Evolutionary conservation across 2,113 vertebrate species (phyloP).

Genomic region (Poicephalus meyeri): DNA sequence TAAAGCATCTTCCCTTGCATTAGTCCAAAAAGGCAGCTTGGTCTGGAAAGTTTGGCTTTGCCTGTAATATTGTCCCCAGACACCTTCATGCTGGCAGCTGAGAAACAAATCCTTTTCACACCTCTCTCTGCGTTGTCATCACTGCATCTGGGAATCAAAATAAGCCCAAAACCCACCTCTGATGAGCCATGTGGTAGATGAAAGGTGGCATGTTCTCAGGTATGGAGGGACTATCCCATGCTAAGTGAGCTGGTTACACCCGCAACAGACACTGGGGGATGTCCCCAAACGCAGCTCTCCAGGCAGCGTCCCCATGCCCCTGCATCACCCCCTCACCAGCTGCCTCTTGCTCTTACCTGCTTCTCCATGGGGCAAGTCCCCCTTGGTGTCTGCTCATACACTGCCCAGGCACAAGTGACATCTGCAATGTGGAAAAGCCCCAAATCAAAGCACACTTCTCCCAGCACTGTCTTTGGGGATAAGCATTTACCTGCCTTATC

Average conservation of each 20-base stretch:
- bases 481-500: not conserved
- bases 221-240: rapidly evolving
- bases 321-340: rapidly evolving
- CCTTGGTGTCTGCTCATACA: not conserved
- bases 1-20: not conserved
- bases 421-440: rapidly evolving
- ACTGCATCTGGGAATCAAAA: not conserved
- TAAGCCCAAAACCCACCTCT: rapidly evolving
- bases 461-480: not conserved
- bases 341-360: not conserved
- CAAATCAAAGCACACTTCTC: not conserved
- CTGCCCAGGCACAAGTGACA: not conserved
- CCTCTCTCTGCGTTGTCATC: rapidly evolving
- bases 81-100: not conserved
- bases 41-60: not conserved
- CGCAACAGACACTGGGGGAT: not conserved
- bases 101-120: not conserved
- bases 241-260: not conserved
- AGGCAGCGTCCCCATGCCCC: not conserved
- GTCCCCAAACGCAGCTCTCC: not conserved
- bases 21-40: not conserved
- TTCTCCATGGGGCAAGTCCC: not conserved
- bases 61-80: not conserved
- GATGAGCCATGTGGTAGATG: rapidly evolving
- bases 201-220: not conserved